These are phyloP conservation scores for Atta cephalotes DNA, from an alignment of 1,140 invertebrate species.

Conservation along the genomic window DNA sequence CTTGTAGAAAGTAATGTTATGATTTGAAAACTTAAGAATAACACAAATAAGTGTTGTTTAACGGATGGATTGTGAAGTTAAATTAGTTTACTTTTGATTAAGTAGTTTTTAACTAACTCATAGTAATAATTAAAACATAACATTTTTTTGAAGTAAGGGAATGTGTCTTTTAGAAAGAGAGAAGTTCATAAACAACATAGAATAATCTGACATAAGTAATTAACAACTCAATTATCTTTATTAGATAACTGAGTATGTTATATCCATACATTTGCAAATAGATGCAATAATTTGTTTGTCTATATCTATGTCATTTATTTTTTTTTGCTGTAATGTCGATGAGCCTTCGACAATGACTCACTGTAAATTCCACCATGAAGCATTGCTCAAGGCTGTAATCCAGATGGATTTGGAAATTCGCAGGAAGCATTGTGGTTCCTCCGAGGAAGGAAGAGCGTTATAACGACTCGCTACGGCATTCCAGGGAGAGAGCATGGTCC, in stretches of 20 bases:
- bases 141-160: no score
- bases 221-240: background rate
- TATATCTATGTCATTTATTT: background rate
- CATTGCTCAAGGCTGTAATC: constrained; percentile 56
- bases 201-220: background rate
- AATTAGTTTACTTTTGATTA: no score
- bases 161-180: no score
- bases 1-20: no score
- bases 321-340: constrained; percentile 32
- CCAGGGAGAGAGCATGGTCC: constrained; percentile 53
- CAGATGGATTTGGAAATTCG: constrained; percentile 65
- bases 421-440: constrained; percentile 64
- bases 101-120: no score
- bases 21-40: no score
- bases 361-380: constrained; percentile 42
- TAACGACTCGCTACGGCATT: constrained; percentile 60
- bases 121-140: no score
- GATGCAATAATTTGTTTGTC: background rate
- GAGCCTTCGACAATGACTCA: constrained; percentile 44
- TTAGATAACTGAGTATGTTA: no score
- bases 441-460: constrained; percentile 58
- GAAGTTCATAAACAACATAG: background rate
- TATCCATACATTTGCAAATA: background rate
- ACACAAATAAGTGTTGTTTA: no score
- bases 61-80: no score